A percentile compares a stretch with the other conserved stretches of the same genome.
Evolutionary conservation across 1,140 invertebrate species (phyloP).

Genomic region (Lepidurus couesii): DNA sequence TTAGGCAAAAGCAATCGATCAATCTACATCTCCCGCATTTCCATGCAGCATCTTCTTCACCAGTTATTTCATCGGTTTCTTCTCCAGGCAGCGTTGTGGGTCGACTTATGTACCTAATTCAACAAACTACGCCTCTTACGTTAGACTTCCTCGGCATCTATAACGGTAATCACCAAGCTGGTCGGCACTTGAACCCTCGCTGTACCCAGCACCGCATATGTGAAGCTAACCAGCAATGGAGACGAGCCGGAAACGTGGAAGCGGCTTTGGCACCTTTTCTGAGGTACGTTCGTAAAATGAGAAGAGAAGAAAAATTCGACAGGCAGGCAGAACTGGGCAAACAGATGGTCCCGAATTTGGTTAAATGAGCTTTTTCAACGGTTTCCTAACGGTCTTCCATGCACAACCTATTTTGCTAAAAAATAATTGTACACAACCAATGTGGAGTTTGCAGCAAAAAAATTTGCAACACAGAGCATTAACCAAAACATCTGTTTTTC

Average conservation of each 20-base stretch:
- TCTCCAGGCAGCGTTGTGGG: not conserved
- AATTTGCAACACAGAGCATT: not conserved
- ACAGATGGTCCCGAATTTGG: not conserved
- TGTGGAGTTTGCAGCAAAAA: not conserved
- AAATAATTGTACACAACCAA: not conserved
- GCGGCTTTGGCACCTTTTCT: conserved; percentile 31
- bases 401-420: not conserved
- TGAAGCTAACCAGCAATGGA: conserved; percentile 29
- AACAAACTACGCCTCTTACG: conserved; percentile 30
- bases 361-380: not conserved
- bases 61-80: not conserved
- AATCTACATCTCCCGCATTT: too few species aligned
- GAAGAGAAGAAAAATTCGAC: not conserved
- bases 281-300: conserved; percentile 25
- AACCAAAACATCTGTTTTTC: not conserved
- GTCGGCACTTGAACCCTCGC: not conserved
- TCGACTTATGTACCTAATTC: conserved; percentile 25
- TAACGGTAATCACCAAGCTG: not conserved
- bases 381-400: not conserved
- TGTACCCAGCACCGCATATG: conserved; percentile 28
- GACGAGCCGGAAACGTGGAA: conserved; percentile 25
- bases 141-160: conserved; percentile 28
- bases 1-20: too few species aligned
- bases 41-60: not conserved
- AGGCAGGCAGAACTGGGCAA: not conserved